Evolutionary conservation across 2,888 invertebrate species (phyloP), one percentile per base, ranked within the genome.

Genomic region (Torymus aiolomorphi): DNA sequence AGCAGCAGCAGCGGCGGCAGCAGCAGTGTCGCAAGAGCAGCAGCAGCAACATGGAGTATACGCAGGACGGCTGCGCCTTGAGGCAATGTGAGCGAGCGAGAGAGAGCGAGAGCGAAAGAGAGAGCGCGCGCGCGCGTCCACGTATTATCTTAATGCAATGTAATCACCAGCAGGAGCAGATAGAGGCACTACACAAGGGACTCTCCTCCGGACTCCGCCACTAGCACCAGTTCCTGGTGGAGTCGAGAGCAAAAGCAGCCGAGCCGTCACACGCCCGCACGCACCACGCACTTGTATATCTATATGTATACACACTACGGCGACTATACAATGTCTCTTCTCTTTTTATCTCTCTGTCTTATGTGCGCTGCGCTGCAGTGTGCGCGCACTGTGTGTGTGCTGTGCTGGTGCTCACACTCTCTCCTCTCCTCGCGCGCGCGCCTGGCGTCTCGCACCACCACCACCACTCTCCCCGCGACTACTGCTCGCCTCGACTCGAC

Each of bases 21-120:
- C 76, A 69, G 75, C 65, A 66, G 49, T 54, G 51, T 57, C 51
- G 31, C 76, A 86, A 84, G 87, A 85, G 88, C 86, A 86, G 42
- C 42, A 42, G 42, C 42, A 42, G 42, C 89, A 89, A 89, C 89
- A 89, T 89, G 88, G 88, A 89, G 88, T 87, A 86, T 85, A 85
- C 14, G 42, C 16, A 16, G 71, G 86, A 86, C 85, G 86, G 85
- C 83, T 83, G 86, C 86, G 86, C 89, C 88, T 88, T 87, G 87
- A 87, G 86, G 86, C 85, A 81, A 80, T 57, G 65, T 56, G 8
- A 31, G 16, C 18, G 18, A 54, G 62, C 18, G 54, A 24, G 18
- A 24, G 54, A 24, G 18, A 24, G 12, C 16, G 8, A 5, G 5
- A 42, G 42, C 4, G 42, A 42, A 10, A 42, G 42, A 42, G 42